These are phyloP conservation scores for Andrena flavipes DNA, from an alignment of 2,888 invertebrate species.

Conservation along the genomic window DNA sequence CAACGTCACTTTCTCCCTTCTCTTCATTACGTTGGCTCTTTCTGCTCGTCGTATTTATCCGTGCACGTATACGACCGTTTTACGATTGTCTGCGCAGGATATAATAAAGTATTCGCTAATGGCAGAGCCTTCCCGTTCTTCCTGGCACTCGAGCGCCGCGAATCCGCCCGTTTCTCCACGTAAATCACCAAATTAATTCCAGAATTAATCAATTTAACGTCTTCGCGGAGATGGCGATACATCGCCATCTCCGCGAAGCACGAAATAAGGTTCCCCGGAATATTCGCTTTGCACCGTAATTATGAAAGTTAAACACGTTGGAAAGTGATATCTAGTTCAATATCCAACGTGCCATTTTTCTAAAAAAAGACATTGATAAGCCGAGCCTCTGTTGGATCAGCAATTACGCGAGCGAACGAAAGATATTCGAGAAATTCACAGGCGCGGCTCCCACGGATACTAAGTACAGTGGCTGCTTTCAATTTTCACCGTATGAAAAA, in stretches of 20 bases:
- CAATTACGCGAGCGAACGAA: constrained; percentile 6
- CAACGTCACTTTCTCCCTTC: constrained; percentile 83
- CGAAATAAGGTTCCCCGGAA: background rate
- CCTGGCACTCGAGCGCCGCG: background rate
- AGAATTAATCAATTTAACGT: background rate
- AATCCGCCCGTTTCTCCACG: background rate
- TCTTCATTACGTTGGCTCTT: constrained; percentile 70
- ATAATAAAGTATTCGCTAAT: constrained; percentile 26
- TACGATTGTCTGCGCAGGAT: constrained; percentile 31
- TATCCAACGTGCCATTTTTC: background rate
- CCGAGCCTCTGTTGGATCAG: background rate
- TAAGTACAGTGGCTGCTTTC: constrained; percentile 33
- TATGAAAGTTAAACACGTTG: background rate
- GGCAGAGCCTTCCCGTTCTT: background rate
- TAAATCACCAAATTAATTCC: background rate
- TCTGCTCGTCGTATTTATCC: constrained; percentile 38
- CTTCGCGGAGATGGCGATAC: background rate
- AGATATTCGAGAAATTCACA: constrained; percentile 20
- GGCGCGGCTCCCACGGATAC: constrained; percentile 14
- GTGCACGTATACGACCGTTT: constrained; percentile 24
- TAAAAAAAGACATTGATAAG: background rate
- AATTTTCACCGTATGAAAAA: constrained; percentile 32
- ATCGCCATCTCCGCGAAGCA: background rate
- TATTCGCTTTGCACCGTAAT: background rate
- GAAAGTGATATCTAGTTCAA: background rate